phyloP scores from a whole-genome alignment of 2,888 invertebrate species.

The Apamea crenata region DNA sequence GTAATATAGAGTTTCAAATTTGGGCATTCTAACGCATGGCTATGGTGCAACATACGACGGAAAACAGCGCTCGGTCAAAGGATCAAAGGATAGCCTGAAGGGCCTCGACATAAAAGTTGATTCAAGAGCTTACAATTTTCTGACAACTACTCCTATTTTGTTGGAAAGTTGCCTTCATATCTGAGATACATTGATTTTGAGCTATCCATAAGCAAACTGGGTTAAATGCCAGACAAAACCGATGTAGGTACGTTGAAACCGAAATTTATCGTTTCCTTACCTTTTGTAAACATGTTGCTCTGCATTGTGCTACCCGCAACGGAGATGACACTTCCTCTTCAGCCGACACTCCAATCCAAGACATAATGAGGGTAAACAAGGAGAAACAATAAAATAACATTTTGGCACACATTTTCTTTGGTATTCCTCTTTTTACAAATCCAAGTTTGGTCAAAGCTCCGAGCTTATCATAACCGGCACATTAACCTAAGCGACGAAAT shows the following conservation, averaged over 20 bases:
- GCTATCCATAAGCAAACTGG: conserved; percentile 15
- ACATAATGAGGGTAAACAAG: conserved; percentile 84
- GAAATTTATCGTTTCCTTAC: conserved; percentile 80
- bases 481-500: conserved; percentile 75
- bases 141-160: conserved; percentile 27
- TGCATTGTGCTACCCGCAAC: conserved; percentile 93
- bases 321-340: conserved; percentile 93
- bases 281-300: conserved; percentile 93
- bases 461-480: conserved; percentile 87
- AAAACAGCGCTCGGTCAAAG: conserved; percentile 36
- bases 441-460: conserved; percentile 79
- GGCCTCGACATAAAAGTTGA: conserved; percentile 29
- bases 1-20: background rate
- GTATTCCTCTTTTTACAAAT: conserved; percentile 81
- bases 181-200: background rate
- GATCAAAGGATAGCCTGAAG: conserved; percentile 48
- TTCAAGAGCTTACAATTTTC: conserved; percentile 33
- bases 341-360: conserved; percentile 89
- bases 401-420: conserved; percentile 91
- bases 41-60: conserved; percentile 21
- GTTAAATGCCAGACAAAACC: conserved; percentile 29
- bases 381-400: conserved; percentile 89
- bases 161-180: background rate
- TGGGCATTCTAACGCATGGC: background rate
- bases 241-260: conserved; percentile 6